phyloP scores from a whole-genome alignment of 2,797 vertebrate genomes.

The Malacoraja senta region DNA sequence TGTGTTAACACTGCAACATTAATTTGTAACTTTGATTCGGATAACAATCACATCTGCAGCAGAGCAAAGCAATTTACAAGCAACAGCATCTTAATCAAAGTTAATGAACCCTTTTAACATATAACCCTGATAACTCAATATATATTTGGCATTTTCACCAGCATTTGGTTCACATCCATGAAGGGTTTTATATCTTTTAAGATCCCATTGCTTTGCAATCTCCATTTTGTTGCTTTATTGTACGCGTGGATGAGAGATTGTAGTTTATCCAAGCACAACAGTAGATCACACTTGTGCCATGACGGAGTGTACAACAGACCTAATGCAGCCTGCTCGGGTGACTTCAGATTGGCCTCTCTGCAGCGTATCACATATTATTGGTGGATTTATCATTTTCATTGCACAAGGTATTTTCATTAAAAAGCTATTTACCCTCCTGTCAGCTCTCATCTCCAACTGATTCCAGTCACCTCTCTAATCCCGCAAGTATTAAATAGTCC shows the following conservation, averaged over 20 bases:
- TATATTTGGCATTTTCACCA: background rate
- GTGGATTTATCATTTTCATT: slow-evolving; percentile 31
- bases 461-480: background rate
- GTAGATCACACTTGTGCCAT: background rate
- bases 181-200: background rate
- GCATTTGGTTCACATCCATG: background rate
- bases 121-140: background rate
- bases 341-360: background rate
- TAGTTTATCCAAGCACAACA: background rate
- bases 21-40: background rate
- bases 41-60: background rate
- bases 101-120: background rate
- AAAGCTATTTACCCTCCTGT: slow-evolving; percentile 14
- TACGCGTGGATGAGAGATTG: background rate
- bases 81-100: background rate
- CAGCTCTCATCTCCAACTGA: background rate
- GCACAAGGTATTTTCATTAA: slow-evolving; percentile 33
- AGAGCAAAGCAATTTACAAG: slow-evolving; percentile 4
- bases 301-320: background rate
- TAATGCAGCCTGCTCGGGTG: background rate
- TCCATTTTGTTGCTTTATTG: background rate
- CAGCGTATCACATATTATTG: background rate
- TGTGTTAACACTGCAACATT: background rate
- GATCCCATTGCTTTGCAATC: background rate
- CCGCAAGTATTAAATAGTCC: background rate